Evolutionary conservation across 2,797 vertebrate genomes (phyloP).

Genomic region (Pantherophis alleghaniensis): DNA sequence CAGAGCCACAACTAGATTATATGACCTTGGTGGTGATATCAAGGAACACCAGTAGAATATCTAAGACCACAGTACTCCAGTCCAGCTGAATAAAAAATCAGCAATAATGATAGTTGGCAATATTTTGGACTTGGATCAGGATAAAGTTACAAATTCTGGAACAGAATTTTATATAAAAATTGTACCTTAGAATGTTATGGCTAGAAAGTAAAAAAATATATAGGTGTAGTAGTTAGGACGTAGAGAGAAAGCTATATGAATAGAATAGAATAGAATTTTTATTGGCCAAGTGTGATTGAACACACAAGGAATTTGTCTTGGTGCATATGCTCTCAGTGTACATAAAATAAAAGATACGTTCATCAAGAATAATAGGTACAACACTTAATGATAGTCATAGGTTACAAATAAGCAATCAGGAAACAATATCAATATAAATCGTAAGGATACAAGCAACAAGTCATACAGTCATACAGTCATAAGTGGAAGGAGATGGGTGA

Average conservation of each 20-base stretch:
- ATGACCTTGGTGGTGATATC: neutral
- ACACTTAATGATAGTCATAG: no score
- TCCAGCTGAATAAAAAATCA: neutral
- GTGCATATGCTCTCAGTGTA: no score
- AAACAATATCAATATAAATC: no score
- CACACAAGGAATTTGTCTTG: no score
- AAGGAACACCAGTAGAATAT: neutral
- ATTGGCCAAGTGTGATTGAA: no score
- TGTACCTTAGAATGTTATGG: neutral
- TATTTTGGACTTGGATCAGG: neutral
- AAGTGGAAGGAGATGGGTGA: no score
- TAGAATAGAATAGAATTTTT: no score
- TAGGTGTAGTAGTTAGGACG: neutral
- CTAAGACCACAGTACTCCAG: neutral
- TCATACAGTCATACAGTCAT: no score
- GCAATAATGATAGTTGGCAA: neutral
- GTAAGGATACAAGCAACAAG: no score
- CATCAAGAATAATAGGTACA: no score
- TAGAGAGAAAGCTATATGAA: neutral
- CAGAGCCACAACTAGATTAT: neutral
- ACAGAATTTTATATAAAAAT: neutral
- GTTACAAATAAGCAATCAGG: no score
- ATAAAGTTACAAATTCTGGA: neutral
- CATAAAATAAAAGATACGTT: no score
- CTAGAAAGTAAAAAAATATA: neutral